Percentiles rank a stretch among this genome's conserved stretches.
phyloP scores from a whole-genome alignment of 2,113 vertebrate species.

The Phaethon lepturus region DNA sequence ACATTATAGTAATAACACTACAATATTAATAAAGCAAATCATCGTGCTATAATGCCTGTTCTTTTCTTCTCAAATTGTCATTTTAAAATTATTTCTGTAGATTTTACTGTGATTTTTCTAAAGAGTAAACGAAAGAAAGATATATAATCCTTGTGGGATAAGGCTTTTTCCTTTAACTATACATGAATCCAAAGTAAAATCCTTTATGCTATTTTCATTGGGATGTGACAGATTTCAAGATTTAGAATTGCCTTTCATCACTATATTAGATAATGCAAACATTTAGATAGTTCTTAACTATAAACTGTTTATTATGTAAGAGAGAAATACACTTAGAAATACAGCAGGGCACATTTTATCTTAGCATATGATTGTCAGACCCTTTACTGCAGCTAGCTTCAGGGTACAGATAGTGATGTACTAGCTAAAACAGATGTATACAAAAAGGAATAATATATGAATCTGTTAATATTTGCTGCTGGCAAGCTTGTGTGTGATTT shows the following conservation, averaged over 20 bases:
- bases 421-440: conserved; percentile 54
- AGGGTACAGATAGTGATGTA: conserved; percentile 52
- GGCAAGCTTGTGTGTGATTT: conserved; percentile 63
- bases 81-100: background rate
- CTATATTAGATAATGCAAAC: conserved; percentile 54
- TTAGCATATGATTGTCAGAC: conserved; percentile 10
- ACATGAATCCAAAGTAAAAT: conserved; percentile 11
- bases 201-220: conserved; percentile 27
- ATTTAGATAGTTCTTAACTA: conserved; percentile 47
- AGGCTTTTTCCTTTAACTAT: conserved; percentile 11
- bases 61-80: background rate
- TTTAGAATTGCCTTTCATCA: conserved; percentile 56
- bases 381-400: conserved; percentile 31
- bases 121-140: conserved; percentile 9
- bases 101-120: background rate
- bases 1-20: background rate
- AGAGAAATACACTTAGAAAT: conserved; percentile 64
- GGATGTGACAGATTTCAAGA: conserved; percentile 25
- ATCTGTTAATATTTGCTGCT: conserved; percentile 68
- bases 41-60: background rate
- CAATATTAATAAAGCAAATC: background rate
- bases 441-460: conserved; percentile 66
- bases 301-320: conserved; percentile 68
- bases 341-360: conserved; percentile 54
- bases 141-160: background rate